These are phyloP conservation scores for Phalacrocorax carbo DNA, from an alignment of 2,113 vertebrate species.

Conservation along the genomic window DNA sequence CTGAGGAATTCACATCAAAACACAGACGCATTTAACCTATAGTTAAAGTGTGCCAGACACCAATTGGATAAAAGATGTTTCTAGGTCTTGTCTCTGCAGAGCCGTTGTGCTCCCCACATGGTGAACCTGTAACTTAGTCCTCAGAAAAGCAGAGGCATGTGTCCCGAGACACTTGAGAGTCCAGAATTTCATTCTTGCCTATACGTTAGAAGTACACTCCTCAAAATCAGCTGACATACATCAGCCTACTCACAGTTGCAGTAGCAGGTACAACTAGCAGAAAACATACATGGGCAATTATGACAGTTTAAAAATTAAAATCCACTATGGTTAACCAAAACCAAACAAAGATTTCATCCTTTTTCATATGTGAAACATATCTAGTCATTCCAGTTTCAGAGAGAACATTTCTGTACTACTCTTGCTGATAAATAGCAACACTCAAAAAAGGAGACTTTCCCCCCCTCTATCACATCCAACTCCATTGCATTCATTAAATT, in stretches of 20 bases:
- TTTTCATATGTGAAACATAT: not conserved
- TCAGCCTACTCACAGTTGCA: not conserved
- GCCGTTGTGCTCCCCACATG: not conserved
- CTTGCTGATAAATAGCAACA: not conserved
- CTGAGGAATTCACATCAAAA: not conserved
- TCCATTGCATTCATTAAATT: slow-evolving; percentile 51
- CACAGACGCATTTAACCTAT: not conserved
- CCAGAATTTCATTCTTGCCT: not conserved
- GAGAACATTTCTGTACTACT: not conserved
- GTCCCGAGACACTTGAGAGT: not conserved
- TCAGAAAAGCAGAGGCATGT: not conserved
- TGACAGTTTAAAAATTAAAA: not conserved
- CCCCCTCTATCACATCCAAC: not conserved
- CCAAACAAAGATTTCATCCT: too few relatives aligned
- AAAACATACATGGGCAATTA: not conserved
- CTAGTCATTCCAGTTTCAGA: not conserved
- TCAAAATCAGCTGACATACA: not conserved
- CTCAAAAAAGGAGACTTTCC: not conserved
- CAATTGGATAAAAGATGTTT: not conserved
- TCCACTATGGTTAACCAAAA: not conserved
- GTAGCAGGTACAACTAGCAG: not conserved
- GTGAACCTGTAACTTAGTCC: not conserved
- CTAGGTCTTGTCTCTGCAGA: not conserved
- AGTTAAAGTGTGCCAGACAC: not conserved
- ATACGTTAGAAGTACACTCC: not conserved